Evolutionary conservation across 2,888 invertebrate genomes (phyloP).

Genomic region (Cremastobaeus sp.): DNA sequence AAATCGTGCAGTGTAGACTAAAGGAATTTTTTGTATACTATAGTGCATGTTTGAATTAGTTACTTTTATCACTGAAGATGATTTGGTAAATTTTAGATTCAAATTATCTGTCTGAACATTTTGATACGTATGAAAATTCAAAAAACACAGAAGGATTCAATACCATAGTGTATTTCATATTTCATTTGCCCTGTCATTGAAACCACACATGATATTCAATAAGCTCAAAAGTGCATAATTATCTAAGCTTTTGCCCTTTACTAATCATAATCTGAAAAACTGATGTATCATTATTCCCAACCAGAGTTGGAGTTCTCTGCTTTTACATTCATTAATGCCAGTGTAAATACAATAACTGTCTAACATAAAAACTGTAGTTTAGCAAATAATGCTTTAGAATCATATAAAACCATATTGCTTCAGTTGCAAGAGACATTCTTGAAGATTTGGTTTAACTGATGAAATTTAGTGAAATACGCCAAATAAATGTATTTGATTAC

Average conservation of each 20-base stretch:
- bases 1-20: too few species aligned
- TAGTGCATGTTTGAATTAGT: conserved; percentile 19
- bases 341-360: conserved; percentile 25
- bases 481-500: neutral
- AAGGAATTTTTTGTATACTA: neutral
- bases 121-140: too few species aligned
- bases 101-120: neutral
- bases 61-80: neutral
- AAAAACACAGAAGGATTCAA: too few species aligned
- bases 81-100: neutral
- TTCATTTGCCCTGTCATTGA: too few species aligned
- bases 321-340: conserved; percentile 18
- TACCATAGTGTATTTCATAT: too few species aligned
- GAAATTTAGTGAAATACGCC: neutral
- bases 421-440: conserved; percentile 16
- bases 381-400: conserved; percentile 41
- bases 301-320: conserved; percentile 7
- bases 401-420: conserved; percentile 62
- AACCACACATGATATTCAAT: too few species aligned
- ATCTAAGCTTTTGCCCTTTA: too few species aligned
- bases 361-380: conserved; percentile 30
- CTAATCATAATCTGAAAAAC: too few species aligned
- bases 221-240: too few species aligned
- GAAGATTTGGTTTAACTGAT: neutral
- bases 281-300: too few species aligned